Percentiles rank a stretch among this genome's conserved stretches.
Conservation (phyloP, 2,888 invertebrate species). For the Troilus luridus region DNA sequence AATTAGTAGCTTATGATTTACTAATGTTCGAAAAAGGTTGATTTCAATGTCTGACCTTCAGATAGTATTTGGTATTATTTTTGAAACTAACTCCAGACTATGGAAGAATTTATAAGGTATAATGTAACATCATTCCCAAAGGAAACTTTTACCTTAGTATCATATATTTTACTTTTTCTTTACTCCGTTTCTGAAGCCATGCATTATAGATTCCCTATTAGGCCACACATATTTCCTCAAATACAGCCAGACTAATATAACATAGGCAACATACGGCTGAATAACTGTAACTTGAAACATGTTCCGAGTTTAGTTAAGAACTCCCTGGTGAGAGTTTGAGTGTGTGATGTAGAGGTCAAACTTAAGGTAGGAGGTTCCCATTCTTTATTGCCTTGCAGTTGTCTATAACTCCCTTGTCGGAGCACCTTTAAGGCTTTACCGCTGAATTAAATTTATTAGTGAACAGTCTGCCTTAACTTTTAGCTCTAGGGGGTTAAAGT, state of each 20-base stretch:
- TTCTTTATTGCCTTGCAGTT: background rate
- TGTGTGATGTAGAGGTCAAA: constrained; percentile 36
- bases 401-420: background rate
- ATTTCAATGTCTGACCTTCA: no score
- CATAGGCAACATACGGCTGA: background rate
- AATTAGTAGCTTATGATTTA: no score
- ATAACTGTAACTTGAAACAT: background rate
- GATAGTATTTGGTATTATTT: no score
- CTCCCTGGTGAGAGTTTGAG: constrained; percentile 5
- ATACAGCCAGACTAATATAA: background rate
- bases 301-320: background rate
- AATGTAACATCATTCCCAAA: no score
- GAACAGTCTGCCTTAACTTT: background rate
- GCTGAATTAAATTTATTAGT: background rate
- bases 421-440: background rate
- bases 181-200: background rate
- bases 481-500: background rate
- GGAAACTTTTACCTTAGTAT: no score
- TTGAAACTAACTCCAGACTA: no score
- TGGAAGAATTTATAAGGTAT: no score
- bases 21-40: no score
- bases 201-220: background rate
- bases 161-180: no score
- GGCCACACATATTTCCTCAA: background rate
- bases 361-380: background rate